These are phyloP conservation scores for Aselliscus stoliczkanus DNA, from an alignment of 2,797 vertebrate genomes.

Conservation along the genomic window DNA sequence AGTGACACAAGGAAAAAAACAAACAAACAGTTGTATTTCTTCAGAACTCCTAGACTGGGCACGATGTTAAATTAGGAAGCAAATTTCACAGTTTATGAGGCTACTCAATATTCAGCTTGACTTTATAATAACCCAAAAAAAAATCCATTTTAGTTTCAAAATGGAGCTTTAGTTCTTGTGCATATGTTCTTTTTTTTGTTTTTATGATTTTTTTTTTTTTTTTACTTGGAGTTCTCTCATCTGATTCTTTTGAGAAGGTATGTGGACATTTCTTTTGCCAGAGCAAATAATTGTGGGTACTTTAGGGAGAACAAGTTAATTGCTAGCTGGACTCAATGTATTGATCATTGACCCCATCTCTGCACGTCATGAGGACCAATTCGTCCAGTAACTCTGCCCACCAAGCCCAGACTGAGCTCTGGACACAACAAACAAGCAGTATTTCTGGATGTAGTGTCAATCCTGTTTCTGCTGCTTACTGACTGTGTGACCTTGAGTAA, in stretches of 20 bases:
- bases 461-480: background rate
- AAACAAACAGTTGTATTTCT: background rate
- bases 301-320: background rate
- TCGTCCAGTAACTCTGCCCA: background rate
- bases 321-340: background rate
- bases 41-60: background rate
- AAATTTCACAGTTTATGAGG: background rate
- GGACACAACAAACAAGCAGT: background rate
- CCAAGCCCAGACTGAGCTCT: background rate
- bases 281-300: background rate
- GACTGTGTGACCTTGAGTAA: background rate
- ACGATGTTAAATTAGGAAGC: background rate
- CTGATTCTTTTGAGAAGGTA: background rate
- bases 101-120: background rate
- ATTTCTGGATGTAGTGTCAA: background rate
- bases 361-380: background rate
- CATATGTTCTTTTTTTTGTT: background rate
- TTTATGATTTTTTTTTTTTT: background rate
- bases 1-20: background rate
- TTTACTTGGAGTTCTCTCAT: background rate
- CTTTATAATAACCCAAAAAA: background rate
- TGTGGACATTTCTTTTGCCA: background rate
- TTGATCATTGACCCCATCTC: background rate
- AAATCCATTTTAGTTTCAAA: constrained; percentile 9
- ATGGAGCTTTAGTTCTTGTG: background rate